Percentiles rank a stretch among this genome's conserved stretches.
Conservation (phyloP, 2,888 invertebrate species). For the Harpagoxenus sublaevis region DNA sequence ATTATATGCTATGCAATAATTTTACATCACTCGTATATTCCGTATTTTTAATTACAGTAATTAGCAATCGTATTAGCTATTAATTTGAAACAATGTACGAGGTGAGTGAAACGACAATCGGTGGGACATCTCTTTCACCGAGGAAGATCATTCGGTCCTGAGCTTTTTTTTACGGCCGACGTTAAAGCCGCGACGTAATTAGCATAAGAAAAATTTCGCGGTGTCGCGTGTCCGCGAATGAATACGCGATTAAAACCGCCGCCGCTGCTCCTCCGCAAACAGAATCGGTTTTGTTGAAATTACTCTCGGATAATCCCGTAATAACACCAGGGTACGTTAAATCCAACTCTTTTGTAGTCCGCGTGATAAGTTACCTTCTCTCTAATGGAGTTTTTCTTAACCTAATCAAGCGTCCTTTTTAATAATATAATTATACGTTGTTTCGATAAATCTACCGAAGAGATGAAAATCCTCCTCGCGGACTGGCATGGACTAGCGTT, state of each 20-base stretch:
- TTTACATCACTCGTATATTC: background rate
- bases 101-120: constrained; percentile 6
- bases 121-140: background rate
- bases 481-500: no score
- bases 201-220: constrained; percentile 43
- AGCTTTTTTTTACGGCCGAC: constrained; percentile 1
- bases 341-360: constrained; percentile 5
- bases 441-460: background rate
- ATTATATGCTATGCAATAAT: background rate
- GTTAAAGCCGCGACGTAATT: constrained; percentile 34
- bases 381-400: background rate
- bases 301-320: constrained; percentile 45
- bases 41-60: background rate
- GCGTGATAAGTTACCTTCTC: constrained; percentile 10
- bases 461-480: background rate
- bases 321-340: constrained; percentile 39
- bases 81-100: constrained; percentile 10
- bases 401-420: background rate
- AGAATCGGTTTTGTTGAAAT: constrained; percentile 50
- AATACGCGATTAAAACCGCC: constrained; percentile 43
- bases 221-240: constrained; percentile 36
- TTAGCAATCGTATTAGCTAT: background rate
- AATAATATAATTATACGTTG: background rate
- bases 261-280: background rate
- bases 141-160: constrained; percentile 14